phyloP scores from a whole-genome alignment of 2,113 vertebrate genomes.

The Pelecanoides urinatrix region DNA sequence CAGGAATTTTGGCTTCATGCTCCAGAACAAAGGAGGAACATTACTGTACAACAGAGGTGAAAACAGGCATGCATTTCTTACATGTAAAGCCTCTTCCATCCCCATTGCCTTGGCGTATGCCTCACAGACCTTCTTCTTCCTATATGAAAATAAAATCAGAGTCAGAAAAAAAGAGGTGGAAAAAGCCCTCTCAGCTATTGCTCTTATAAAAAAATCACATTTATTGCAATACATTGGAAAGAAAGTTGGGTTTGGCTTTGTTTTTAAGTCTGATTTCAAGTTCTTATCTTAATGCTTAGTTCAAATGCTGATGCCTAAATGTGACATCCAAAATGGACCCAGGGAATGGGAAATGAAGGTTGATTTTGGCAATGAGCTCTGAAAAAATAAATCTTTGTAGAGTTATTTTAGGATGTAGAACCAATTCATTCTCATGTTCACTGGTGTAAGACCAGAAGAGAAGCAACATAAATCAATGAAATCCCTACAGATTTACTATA shows the following conservation, averaged over 20 bases:
- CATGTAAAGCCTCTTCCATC: slow-evolving; percentile 88
- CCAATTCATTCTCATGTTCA: slow-evolving; percentile 7
- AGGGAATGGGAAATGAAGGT: neutral
- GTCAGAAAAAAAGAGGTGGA: neutral
- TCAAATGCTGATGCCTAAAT: neutral
- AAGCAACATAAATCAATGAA: slow-evolving; percentile 12
- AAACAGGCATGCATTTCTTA: slow-evolving; percentile 70
- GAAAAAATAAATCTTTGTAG: neutral
- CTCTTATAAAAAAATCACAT: neutral
- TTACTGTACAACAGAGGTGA: neutral
- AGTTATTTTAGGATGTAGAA: slow-evolving; percentile 12
- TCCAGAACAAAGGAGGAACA: neutral
- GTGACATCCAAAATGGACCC: neutral
- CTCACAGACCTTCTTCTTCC: slow-evolving; percentile 90
- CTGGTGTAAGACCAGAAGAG: slow-evolving; percentile 14
- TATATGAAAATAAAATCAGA: slow-evolving; percentile 53
- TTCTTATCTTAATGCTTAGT: neutral
- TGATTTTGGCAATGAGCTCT: slow-evolving; percentile 11
- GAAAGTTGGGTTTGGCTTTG: neutral
- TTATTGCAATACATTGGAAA: neutral
- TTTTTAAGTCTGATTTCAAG: neutral
- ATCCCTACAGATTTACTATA: slow-evolving; percentile 6
- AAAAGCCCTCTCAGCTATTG: neutral
- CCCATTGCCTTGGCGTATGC: slow-evolving; percentile 88
- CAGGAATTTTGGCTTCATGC: neutral